These are phyloP conservation scores for Heliconius himera DNA, from an alignment of 1,140 invertebrate genomes.

Conservation along the genomic window DNA sequence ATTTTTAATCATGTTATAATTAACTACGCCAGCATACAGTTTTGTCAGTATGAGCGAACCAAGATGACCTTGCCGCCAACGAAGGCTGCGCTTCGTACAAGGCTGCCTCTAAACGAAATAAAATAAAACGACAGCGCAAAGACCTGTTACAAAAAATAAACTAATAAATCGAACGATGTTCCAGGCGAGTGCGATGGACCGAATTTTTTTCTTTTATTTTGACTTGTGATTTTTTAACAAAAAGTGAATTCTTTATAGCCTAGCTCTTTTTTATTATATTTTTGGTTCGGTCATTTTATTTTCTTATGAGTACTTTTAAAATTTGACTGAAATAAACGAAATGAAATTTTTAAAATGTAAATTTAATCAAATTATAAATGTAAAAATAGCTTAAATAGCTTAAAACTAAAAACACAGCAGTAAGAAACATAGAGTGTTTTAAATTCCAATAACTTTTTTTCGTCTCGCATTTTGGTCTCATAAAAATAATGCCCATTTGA, in stretches of 20 bases:
- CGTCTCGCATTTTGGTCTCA: no score
- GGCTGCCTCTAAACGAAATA: constrained; percentile 54
- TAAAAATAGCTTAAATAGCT: no score
- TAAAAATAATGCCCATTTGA: no score
- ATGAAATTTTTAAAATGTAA: not conserved
- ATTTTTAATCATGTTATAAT: not conserved
- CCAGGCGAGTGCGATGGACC: constrained; percentile 54
- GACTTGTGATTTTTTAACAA: constrained; percentile 22
- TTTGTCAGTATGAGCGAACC: constrained; percentile 51
- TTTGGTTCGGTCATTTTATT: not conserved
- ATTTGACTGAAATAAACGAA: no score
- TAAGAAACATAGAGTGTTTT: no score
- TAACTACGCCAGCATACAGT: constrained; percentile 23
- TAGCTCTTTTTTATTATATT: not conserved
- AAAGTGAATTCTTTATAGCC: not conserved
- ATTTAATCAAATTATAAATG: no score
- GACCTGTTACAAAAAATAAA: constrained; percentile 72
- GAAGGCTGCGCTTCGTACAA: constrained; percentile 72
- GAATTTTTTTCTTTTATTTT: constrained; percentile 47
- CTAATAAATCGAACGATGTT: constrained; percentile 59
- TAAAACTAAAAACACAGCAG: no score
- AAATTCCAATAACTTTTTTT: no score
- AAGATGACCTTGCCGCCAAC: constrained; percentile 73
- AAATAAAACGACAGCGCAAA: constrained; percentile 65
- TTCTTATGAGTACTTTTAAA: not conserved